These are phyloP conservation scores for Standfussiana lucernea DNA, from an alignment of 2,888 invertebrate species.

Conservation along the genomic window DNA sequence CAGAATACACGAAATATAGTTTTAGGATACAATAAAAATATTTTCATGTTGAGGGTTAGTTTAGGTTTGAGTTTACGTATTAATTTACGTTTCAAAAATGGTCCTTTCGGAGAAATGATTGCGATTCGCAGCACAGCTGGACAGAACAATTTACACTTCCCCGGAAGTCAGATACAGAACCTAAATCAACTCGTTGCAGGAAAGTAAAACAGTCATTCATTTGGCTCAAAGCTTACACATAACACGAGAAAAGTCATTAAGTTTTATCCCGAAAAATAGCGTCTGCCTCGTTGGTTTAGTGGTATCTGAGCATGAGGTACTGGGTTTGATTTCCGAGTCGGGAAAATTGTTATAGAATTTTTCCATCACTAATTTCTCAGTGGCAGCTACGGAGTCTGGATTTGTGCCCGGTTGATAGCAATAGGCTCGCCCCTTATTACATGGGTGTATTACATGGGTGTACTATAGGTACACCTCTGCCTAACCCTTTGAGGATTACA, in stretches of 20 bases:
- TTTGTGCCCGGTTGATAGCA: no score
- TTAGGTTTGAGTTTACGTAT: constrained; percentile 18
- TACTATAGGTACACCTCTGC: no score
- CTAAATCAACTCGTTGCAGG: background rate
- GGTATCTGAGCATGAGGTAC: no score
- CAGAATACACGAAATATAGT: constrained; percentile 27
- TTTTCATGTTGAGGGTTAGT: constrained; percentile 17
- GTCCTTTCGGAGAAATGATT: background rate
- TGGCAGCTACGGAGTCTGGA: no score
- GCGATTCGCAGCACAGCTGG: background rate
- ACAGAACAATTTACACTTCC: background rate
- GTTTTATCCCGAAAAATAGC: background rate
- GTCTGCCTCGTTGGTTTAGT: no score
- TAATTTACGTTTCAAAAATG: constrained; percentile 7
- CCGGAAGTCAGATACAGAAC: background rate
- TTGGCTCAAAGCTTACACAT: background rate
- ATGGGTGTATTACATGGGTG: no score
- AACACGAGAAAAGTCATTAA: background rate
- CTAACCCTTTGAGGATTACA: no score
- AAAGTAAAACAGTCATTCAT: background rate
- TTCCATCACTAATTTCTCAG: no score
- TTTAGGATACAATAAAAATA: constrained; percentile 19
- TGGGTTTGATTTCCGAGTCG: no score
- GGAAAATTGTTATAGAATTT: no score
- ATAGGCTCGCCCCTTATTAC: no score